Evolutionary conservation across 2,888 invertebrate species (phyloP).

Genomic region (Belgica antarctica): DNA sequence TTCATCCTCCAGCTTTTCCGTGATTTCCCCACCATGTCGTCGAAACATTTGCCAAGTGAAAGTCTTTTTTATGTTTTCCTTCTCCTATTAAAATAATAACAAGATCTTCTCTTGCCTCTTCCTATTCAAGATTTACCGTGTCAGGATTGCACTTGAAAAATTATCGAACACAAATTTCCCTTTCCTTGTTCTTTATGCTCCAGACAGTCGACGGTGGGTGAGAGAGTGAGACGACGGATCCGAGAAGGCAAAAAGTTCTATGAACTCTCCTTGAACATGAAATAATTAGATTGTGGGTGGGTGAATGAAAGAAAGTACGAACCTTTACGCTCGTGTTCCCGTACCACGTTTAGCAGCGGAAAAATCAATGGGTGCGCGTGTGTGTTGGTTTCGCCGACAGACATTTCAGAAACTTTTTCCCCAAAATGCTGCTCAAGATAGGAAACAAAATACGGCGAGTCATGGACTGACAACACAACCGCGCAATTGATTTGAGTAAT

Average conservation of each 20-base stretch:
- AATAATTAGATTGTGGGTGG: background rate
- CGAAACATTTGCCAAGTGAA: background rate
- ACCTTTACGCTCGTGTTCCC: background rate
- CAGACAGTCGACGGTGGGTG: background rate
- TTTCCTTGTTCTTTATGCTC: background rate
- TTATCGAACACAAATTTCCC: background rate
- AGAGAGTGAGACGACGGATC: background rate
- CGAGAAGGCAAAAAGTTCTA: background rate
- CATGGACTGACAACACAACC: background rate
- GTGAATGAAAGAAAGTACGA: background rate
- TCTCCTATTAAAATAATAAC: too few relatives aligned
- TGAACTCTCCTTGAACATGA: slow-evolving; percentile 4
- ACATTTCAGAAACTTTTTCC: too few relatives aligned
- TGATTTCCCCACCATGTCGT: too few relatives aligned
- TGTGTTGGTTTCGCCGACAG: too few relatives aligned
- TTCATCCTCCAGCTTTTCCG: too few relatives aligned
- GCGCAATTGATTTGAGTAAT: background rate
- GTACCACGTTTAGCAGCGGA: too few relatives aligned
- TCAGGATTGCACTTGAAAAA: background rate
- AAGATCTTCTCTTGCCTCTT: background rate
- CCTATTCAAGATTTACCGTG: too few relatives aligned
- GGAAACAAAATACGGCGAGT: background rate
- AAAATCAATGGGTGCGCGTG: too few relatives aligned
- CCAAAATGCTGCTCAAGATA: too few relatives aligned
- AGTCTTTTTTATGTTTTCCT: too few relatives aligned